phyloP scores from a whole-genome alignment of 2,888 invertebrate species.

The Chloromyia formosa region DNA sequence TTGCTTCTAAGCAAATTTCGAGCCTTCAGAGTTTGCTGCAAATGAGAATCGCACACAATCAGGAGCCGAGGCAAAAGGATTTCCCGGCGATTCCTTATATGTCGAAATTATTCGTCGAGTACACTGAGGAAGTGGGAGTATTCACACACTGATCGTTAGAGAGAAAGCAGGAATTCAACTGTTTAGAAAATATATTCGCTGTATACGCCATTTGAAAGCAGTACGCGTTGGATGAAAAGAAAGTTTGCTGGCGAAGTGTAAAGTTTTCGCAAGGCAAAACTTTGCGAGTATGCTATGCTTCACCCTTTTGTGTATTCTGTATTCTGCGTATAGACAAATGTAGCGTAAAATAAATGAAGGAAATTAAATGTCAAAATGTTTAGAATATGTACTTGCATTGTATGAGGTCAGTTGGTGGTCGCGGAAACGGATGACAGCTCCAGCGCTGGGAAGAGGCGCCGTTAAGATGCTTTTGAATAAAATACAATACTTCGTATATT shows the following conservation, averaged over 20 bases:
- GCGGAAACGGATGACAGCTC: too few species aligned
- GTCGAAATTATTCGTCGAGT: neutral
- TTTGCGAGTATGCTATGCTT: neutral
- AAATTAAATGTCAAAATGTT: conserved; percentile 36
- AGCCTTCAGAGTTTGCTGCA: conserved; percentile 12
- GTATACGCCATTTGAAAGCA: neutral
- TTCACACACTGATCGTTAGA: neutral
- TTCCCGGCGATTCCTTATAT: neutral
- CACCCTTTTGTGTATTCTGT: too few species aligned
- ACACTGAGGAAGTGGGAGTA: neutral
- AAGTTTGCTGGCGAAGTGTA: conserved; percentile 19
- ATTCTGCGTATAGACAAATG: conserved; percentile 1
- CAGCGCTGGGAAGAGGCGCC: too few species aligned
- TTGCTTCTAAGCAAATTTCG: conserved; percentile 18
- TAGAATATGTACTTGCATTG: conserved; percentile 5
- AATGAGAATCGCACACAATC: conserved; percentile 17
- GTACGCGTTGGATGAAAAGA: neutral
- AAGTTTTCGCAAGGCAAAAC: conserved; percentile 16
- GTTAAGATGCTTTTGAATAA: too few species aligned
- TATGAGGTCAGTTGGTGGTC: neutral
- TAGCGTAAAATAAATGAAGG: conserved; percentile 35
- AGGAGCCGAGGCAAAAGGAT: conserved; percentile 4
- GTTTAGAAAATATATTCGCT: neutral
- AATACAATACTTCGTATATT: too few species aligned
- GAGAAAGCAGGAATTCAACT: too few species aligned